Evolutionary conservation across 2,113 vertebrate species (phyloP).

Genomic region (Probosciger aterrimus): DNA sequence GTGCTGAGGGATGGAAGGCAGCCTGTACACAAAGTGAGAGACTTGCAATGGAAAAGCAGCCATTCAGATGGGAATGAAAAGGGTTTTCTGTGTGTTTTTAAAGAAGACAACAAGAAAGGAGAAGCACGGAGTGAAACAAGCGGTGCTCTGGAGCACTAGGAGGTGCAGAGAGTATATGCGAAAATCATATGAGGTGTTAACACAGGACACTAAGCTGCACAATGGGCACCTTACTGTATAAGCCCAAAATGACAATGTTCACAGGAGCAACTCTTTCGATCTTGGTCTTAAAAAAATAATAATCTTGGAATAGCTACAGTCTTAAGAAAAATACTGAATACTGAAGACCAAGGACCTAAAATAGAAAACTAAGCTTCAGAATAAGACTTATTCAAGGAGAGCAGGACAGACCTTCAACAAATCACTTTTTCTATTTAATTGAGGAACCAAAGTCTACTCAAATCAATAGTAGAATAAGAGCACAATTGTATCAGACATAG

Average conservation of each 20-base stretch:
- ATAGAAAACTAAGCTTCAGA: not conserved
- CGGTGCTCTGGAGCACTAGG: not conserved
- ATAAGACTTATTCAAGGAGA: not conserved
- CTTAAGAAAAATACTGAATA: not conserved
- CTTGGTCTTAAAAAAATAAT: not conserved
- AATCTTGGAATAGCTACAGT: not conserved
- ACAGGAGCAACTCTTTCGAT: not conserved
- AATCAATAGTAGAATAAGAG: not conserved
- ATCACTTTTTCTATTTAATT: not conserved
- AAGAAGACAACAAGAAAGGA: not conserved
- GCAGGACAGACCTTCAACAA: not conserved
- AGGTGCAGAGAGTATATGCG: not conserved
- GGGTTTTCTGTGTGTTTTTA: not conserved
- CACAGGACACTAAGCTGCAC: not conserved
- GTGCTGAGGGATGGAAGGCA: not conserved
- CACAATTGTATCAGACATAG: not conserved
- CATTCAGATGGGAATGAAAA: not conserved
- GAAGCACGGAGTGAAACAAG: not conserved
- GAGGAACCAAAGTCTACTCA: not conserved
- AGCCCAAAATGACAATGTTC: fast-evolving
- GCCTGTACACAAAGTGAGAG: not conserved
- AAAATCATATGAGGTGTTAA: not conserved
- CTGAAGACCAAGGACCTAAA: not conserved
- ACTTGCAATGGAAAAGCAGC: fast-evolving
- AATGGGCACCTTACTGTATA: not conserved